phyloP scores from a whole-genome alignment of 2,113 vertebrate species.

The Myiozetetes cayanensis region DNA sequence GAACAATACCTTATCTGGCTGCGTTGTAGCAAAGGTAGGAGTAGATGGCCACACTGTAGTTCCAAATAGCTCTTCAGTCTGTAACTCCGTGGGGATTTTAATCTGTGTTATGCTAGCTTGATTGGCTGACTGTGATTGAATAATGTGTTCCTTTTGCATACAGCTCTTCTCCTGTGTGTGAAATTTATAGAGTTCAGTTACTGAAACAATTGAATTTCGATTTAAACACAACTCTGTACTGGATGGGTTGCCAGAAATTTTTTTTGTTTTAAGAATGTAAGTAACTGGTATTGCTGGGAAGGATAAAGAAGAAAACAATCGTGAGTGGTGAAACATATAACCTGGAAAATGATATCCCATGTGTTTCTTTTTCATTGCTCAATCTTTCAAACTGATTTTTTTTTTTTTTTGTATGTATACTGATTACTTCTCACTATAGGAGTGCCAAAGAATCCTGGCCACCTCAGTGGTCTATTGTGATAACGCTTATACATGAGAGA shows the following conservation, averaged over 20 bases:
- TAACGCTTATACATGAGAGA: background rate
- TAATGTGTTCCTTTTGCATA: slow-evolving; percentile 13
- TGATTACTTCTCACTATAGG: background rate
- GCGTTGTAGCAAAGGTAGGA: background rate
- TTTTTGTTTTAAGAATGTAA: background rate
- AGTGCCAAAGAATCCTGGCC: background rate
- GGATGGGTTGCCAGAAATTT: background rate
- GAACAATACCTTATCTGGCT: slow-evolving; percentile 36
- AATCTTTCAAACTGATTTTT: background rate
- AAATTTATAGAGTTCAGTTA: background rate
- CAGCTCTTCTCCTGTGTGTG: background rate
- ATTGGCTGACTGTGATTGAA: slow-evolving; percentile 27
- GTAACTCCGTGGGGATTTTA: slow-evolving; percentile 25
- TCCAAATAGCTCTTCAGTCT: slow-evolving; percentile 9
- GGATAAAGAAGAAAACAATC: background rate
- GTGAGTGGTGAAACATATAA: background rate
- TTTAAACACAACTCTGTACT: background rate
- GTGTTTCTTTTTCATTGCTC: background rate
- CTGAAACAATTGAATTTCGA: slow-evolving; percentile 38
- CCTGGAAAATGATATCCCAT: background rate
- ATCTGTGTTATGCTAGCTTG: background rate
- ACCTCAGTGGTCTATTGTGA: background rate
- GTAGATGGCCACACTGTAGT: background rate
- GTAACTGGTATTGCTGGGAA: background rate
- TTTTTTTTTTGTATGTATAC: background rate